Conservation (phyloP, 1,140 invertebrate species). For the Bombus superbus region DNA sequence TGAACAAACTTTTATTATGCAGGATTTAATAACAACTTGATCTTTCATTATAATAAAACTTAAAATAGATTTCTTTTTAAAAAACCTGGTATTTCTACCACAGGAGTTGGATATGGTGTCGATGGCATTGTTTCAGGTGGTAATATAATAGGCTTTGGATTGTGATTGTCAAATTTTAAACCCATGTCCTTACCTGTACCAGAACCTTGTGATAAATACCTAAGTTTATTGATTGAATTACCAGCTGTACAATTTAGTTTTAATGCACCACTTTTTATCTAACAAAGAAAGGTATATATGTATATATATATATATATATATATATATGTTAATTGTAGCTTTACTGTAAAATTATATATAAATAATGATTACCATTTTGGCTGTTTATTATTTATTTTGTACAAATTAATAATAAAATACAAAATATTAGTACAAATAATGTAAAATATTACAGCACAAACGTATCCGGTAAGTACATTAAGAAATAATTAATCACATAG, state of each 20-base stretch:
- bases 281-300: neutral
- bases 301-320: neutral
- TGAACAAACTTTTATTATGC: neutral
- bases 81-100: conserved; percentile 48
- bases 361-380: conserved; percentile 39
- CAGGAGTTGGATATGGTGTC: conserved; percentile 20
- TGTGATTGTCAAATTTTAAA: neutral
- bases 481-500: neutral
- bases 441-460: neutral
- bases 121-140: conserved; percentile 26
- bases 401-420: neutral
- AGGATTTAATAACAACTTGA: neutral
- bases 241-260: conserved; percentile 34
- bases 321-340: neutral
- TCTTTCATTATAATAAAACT: neutral
- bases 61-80: neutral
- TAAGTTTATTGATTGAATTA: conserved; percentile 17
- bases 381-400: neutral
- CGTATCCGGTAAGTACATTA: neutral
- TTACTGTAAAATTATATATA: neutral
- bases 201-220: conserved; percentile 48
- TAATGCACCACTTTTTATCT: conserved; percentile 46
- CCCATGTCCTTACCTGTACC: conserved; percentile 42
- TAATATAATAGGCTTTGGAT: conserved; percentile 36
- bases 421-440: neutral